phyloP scores from a whole-genome alignment of 1,140 invertebrate genomes.

The Wiebesia pumilae region DNA sequence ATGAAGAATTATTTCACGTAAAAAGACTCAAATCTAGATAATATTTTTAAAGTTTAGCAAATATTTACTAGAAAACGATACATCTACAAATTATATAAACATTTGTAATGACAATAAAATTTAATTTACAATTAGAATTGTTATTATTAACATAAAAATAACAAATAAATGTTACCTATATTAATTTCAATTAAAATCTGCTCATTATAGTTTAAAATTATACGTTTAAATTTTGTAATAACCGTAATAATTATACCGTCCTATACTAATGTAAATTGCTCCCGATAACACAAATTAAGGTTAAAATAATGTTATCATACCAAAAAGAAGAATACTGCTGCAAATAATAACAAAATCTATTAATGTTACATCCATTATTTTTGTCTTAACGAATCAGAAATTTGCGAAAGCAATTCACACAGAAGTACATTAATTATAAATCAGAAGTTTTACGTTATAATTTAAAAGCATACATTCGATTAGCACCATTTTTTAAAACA shows the following conservation, averaged over 20 bases:
- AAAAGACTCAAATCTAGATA: too few species aligned
- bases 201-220: too few species aligned
- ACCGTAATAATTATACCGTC: not conserved
- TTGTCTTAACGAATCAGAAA: constrained; percentile 6
- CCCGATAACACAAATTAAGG: not conserved
- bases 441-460: not conserved
- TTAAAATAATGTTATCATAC: constrained; percentile 46
- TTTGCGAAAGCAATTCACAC: not conserved
- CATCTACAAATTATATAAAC: too few species aligned
- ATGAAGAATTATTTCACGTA: too few species aligned
- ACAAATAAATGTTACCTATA: too few species aligned
- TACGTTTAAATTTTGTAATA: too few species aligned
- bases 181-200: too few species aligned
- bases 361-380: constrained; percentile 58
- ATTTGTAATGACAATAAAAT: too few species aligned
- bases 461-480: not conserved
- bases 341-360: constrained; percentile 60
- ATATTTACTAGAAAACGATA: too few species aligned
- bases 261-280: not conserved
- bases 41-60: too few species aligned
- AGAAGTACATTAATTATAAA: not conserved
- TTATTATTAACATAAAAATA: too few species aligned
- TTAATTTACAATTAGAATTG: too few species aligned
- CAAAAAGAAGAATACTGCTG: constrained; percentile 59
- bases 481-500: constrained; percentile 8